Evolutionary conservation across 2,888 invertebrate species (phyloP), one percentile per base, ranked within the genome.

Genomic region (Agonopterix alstromeriana): DNA sequence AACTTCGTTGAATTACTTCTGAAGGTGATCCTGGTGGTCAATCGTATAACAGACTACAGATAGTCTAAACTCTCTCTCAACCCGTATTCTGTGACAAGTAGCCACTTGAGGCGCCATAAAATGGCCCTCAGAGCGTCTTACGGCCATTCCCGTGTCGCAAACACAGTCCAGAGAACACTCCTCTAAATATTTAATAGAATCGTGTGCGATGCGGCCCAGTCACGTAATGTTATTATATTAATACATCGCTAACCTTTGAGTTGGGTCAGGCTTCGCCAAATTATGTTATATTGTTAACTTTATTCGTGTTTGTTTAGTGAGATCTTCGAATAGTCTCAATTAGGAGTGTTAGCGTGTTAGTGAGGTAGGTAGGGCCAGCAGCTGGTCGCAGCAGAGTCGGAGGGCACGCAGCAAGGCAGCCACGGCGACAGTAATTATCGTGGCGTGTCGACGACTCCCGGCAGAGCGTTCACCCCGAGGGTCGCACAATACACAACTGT

Each of bases 401-500:
- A 66, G 70, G 67, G 73, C 70, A 74, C 77, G 73, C 73, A 73
- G 76, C 70, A 55, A 52, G 55, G 59, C 54, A 65, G 60, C 55
- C 58, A 64, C 67, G 69, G 80, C 80, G 79, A 82, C 82, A 82
- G 82, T 83, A 84, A 87, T 87, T 87, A 87, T 85, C 84, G 77
- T 70, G 68, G 66, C 70, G 82, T 80, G 87, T 86, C 87, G 86
- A 73, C 87, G 87, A 87, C 87, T 84, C 77, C 73, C 61, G 70
- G 70, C 72, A 73, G 87, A 85, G 70, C 87, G 77, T 87, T 87
- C 84, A 87, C 87, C 87, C 86, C 86, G 75, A 72, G 81, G 82
- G 79, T 77, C 82, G 77, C 51, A 46, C 76, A 77, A 75, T 77
- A 82, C 76, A 74, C 84, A 78, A 75, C 77, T 77, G 77, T 77